Evolutionary conservation across 2,797 vertebrate genomes (phyloP).

Genomic region (Hydrolagus colliei): DNA sequence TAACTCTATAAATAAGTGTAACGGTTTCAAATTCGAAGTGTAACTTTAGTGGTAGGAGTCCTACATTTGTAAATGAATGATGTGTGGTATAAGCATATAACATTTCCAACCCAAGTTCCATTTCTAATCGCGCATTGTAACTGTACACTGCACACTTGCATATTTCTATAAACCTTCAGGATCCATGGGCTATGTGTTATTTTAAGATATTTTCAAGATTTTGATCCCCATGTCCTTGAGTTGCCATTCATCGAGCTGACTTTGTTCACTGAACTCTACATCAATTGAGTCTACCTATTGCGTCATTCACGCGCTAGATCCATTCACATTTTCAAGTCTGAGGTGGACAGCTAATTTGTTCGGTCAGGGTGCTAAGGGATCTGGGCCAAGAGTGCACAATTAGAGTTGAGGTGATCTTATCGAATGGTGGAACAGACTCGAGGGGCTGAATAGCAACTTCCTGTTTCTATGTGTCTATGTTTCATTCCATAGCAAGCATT

Average conservation of each 20-base stretch:
- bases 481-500: not conserved
- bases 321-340: too few relatives aligned
- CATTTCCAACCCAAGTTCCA: slow-evolving; percentile 21
- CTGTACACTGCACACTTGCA: slow-evolving; percentile 9
- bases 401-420: too few relatives aligned
- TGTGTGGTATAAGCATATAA: not conserved
- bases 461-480: not conserved
- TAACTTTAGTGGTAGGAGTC: not conserved
- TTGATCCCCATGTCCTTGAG: not conserved
- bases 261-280: not conserved
- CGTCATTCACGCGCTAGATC: too few relatives aligned
- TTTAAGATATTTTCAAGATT: slow-evolving; percentile 16
- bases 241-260: slow-evolving; percentile 1
- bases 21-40: slow-evolving; percentile 3
- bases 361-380: too few relatives aligned
- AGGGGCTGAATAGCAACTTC: too few relatives aligned
- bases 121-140: slow-evolving; percentile 26
- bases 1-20: not conserved
- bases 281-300: too few relatives aligned
- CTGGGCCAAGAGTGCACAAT: too few relatives aligned
- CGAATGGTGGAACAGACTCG: too few relatives aligned
- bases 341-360: too few relatives aligned
- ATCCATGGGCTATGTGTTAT: not conserved
- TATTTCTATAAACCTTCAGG: slow-evolving; percentile 22
- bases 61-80: slow-evolving; percentile 14